Base-by-base conservation (phyloP, 2,113 vertebrate species). In the Xiphophorus couchianus region DNA sequence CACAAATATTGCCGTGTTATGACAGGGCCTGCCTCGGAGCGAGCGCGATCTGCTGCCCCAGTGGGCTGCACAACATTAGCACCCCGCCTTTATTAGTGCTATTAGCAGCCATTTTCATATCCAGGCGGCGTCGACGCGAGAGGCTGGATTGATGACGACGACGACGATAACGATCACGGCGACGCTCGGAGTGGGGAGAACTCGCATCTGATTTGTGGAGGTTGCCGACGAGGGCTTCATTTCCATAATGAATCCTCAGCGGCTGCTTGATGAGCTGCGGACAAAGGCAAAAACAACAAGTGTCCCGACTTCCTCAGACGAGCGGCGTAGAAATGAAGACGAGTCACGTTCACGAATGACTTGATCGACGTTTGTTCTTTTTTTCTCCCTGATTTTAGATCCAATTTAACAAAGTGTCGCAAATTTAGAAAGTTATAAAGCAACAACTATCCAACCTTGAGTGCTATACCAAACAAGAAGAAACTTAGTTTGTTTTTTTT, bases 181-280 rank as follows among this genome's bases (percentile, higher is more conserved):
- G 89, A 82, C 79, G 76, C 37, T 84, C 30, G 0, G 61, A 65
- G 64, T 73, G 70, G 35, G 35, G 31, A 88, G 86, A 88, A 78
- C 81, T 70, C 73, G 83, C 74, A 70, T 91, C 73, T 87, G 73
- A 87, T 87, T 85, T 83, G 51, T 84, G 60, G 71, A 81, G 83
- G 77, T 58, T 85, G 89, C 90, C 90, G 86, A 84, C 60, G 73
- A 87, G 70, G 80, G 51, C 76, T 86, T 91, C 80, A 88, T 92
- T 91, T 90, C 73, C 91, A 90, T 88, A 88, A 92, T 88, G 85
- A 90, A 90, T 88, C 79, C 84, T 90, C 79, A 78, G 73, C 65
- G 67, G 63, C 62, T 84, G 76, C 70, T 72, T 88, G 85, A 89
- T 86, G 89, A 86, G 85, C 86, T 80, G 83, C 81, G 87, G 87